Base-by-base conservation (phyloP, 2,888 invertebrate species). In the Diaphora mendica region DNA sequence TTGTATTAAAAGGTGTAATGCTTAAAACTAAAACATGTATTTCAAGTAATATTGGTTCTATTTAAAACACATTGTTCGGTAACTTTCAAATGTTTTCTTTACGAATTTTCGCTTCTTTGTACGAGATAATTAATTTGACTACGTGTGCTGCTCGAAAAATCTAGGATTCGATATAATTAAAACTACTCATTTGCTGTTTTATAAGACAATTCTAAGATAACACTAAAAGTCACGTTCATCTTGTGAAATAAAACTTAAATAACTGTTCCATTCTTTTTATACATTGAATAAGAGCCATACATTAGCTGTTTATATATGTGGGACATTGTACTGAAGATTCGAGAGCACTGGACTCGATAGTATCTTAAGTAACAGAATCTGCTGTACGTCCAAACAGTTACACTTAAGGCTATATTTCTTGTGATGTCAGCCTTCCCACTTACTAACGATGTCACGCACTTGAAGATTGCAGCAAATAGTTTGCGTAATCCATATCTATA, bases 381-480 rank as follows among this genome's bases (percentile, higher is more conserved):
- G 73, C 72, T 78, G 73, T 68, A 70, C 64, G 71, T 72, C 71
- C 74, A 77, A 74, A 77, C 65, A 71, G 76, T 81, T 67, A 64
- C 74, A 62, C 48, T 35, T 48, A 42, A 44, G 69, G 71, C 68
- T 74, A 66, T 80, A 78, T 79, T 79, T 84, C 80, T 84, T 82
- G 77, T 66, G 55, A 23, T 65, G 68, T 55, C 64, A 76, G 74
- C 79, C 80, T 85, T 79, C 81, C 84, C 81, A 81, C 71, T 81
- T 83, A 77, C 79, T 81, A 82, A 85, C 82, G 82, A 81, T 75
- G 76, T 85, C 85, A 86, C 85, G 82, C 84, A 84, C 77, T 71
- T 44, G 70, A 71, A 74, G 79, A 79, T 86, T 85, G 85, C 83
- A 84, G 73, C 77, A 64, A 76, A 70, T 71, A 71, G 42, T 69